Evolutionary conservation across 2,797 vertebrate species (phyloP).

Genomic region (Halcyon chelicuti): DNA sequence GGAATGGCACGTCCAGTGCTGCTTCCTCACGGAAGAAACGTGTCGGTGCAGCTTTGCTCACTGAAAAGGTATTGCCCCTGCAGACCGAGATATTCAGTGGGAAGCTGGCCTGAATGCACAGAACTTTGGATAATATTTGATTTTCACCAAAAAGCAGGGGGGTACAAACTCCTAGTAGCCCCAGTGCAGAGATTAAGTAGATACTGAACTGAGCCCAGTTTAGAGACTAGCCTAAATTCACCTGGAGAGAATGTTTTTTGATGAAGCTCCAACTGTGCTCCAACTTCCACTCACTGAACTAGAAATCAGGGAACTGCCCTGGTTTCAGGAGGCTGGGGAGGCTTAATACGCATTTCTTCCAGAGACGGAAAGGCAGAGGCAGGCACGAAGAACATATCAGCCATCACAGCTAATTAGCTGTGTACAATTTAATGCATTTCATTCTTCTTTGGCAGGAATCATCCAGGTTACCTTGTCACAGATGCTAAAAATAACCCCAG

Average conservation of each 20-base stretch:
- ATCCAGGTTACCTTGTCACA: constrained; percentile 24
- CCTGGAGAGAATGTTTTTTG: not conserved
- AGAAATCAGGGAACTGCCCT: not conserved
- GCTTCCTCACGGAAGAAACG: not conserved
- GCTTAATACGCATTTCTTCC: constrained; percentile 9
- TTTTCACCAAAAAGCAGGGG: not conserved
- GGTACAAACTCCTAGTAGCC: not conserved
- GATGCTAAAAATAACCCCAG: constrained; percentile 60
- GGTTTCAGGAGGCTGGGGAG: constrained; percentile 5
- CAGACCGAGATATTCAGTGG: not conserved
- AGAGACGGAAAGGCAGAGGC: not conserved
- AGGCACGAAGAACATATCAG: not conserved
- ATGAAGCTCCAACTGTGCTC: not conserved
- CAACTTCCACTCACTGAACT: not conserved
- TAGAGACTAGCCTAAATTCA: not conserved
- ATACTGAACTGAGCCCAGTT: not conserved
- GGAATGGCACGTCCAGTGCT: not conserved
- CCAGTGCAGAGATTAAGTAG: not conserved
- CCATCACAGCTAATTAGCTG: constrained; percentile 38
- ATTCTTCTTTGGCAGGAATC: not conserved
- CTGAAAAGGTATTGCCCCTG: not conserved
- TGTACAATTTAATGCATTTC: not conserved
- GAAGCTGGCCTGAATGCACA: not conserved
- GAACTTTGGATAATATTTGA: not conserved
- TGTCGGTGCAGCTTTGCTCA: not conserved